phyloP scores from a whole-genome alignment of 2,113 vertebrate genomes.

The Bos taurus region ARS-UCD2.0 NC_037328.1:6987501-6988000 shows the following conservation, averaged over 20 bases:
- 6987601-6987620: not conserved
- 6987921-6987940: not conserved
- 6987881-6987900: too few relatives aligned
- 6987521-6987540: not conserved
- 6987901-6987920: not conserved
- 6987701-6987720: not conserved
- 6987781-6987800: not conserved
- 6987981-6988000: not conserved
- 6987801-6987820: not conserved
- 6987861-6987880: not conserved
- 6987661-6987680: not conserved
- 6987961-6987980: not conserved
- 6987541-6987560: not conserved
- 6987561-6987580: not conserved
- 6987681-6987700: not conserved
- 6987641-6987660: not conserved
- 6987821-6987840: not conserved
- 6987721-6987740: not conserved
- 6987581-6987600: not conserved
- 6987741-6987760: not conserved
- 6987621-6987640: not conserved
- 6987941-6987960: not conserved
- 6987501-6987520: not conserved
- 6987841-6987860: not conserved
- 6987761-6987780: not conserved